Base-by-base conservation (phyloP, 2,113 vertebrate genomes). In the Taxidea taxus region DNA sequence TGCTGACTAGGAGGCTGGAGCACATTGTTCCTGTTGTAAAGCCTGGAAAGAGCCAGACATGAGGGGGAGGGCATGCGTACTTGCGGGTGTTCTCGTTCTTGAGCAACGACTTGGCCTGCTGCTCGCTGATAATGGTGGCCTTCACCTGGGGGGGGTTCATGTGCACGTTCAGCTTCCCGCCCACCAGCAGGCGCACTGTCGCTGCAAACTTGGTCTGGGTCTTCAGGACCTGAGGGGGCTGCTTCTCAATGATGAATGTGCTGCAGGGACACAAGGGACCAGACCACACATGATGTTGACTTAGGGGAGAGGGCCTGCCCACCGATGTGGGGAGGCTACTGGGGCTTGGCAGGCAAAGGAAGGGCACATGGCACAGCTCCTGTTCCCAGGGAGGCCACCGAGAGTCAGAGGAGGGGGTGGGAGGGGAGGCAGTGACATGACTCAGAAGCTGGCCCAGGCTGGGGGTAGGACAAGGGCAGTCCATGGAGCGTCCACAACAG, bases 81-180 rank as follows among this genome's bases (percentile, higher is more conserved):
- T 99, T 99, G 98, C 99, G 99, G 3, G 99, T 99, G 98, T 99
- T 99, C 97, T 99, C 99, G 0, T 99, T 99, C 98, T 99, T 99
- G 75, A 99, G 99, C 97, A 99, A 98, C 14, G 99, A 99, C 97
- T 99, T 99, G 98, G 99, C 99, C 98, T 96, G 96, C 98, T 99
- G 99, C 97, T 99, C 99, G 0, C 99, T 99, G 98, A 99, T 99
- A 98, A 99, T 99, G 98, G 99, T 99, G 86, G 99, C 99, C 98
- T 99, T 99, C 97, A 99, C 99, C 98, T 99, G 99, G 0, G 99
- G 99, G 0, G 99, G 99, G 98, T 99, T 99, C 99, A 99, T 99
- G 98, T 99, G 99, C 96, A 99, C 99, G 0, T 99, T 99, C 97
- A 99, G 97, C 98, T 99, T 99, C 88, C 99, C 99, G 0, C 99